phyloP scores from a whole-genome alignment of 2,113 vertebrate genomes.

The Rhea americana region DNA sequence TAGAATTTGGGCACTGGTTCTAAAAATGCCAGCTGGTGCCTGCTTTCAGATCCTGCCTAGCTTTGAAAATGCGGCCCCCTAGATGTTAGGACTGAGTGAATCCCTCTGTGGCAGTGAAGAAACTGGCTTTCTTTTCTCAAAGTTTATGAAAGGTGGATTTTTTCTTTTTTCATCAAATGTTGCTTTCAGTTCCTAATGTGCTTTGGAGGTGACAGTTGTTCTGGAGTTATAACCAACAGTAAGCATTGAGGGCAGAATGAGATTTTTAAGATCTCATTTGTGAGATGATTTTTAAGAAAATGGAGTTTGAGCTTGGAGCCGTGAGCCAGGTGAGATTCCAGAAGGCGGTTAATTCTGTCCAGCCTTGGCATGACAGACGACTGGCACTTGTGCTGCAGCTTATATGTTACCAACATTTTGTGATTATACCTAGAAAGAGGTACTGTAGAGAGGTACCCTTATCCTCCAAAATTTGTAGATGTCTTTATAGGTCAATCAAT shows the following conservation, averaged over 20 bases:
- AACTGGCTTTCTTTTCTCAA: neutral
- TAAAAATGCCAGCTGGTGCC: neutral
- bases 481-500: neutral
- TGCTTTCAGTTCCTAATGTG: neutral
- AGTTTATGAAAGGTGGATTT: neutral
- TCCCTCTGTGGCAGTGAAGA: neutral
- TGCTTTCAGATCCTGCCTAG: neutral
- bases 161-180: neutral
- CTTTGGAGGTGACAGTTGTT: neutral
- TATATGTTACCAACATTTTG: neutral
- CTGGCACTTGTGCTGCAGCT: neutral
- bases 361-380: rapidly evolving
- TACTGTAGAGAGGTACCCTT: neutral
- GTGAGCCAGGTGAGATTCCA: neutral
- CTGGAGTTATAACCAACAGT: neutral
- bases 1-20: neutral
- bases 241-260: neutral
- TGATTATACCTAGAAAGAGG: neutral
- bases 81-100: neutral
- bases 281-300: neutral
- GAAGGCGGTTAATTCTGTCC: neutral
- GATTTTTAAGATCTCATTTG: too few species aligned
- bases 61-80: neutral
- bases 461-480: neutral
- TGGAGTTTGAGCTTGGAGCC: neutral